Evolutionary conservation across 1,140 invertebrate species (phyloP).

Genomic region (Cecropterus lyciades): DNA sequence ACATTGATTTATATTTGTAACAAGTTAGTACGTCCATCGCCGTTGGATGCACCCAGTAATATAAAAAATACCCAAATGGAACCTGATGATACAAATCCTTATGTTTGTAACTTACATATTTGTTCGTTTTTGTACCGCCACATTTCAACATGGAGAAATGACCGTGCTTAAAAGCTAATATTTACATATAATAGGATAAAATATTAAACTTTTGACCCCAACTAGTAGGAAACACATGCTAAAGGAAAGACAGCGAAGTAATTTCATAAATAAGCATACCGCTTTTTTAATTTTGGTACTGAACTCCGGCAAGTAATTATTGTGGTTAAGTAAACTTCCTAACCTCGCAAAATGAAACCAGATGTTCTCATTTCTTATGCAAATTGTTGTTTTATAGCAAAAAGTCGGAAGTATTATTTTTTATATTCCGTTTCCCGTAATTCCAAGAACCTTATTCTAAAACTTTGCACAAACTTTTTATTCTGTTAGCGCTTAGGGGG

Average conservation of each 20-base stretch:
- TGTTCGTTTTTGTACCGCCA: too few species aligned
- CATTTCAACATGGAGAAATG: too few species aligned
- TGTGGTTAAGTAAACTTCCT: slow-evolving; percentile 22
- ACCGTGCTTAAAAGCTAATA: too few species aligned
- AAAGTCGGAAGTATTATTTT: slow-evolving; percentile 45
- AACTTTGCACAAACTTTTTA: slow-evolving; percentile 32
- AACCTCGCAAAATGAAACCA: slow-evolving; percentile 44
- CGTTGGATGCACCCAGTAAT: too few species aligned
- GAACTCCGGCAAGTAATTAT: slow-evolving; percentile 14
- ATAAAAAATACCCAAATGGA: too few species aligned
- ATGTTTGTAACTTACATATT: too few species aligned
- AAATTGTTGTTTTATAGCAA: slow-evolving; percentile 66
- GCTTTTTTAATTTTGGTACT: neutral
- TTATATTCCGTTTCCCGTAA: slow-evolving; percentile 39
- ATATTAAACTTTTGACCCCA: neutral
- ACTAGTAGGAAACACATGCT: neutral
- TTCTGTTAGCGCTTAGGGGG: slow-evolving; percentile 17
- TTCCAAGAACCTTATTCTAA: slow-evolving; percentile 22
- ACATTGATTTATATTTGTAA: too few species aligned
- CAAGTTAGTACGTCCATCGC: too few species aligned
- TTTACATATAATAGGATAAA: too few species aligned
- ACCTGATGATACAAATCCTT: too few species aligned
- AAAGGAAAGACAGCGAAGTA: too few species aligned
- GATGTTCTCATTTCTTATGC: slow-evolving; percentile 63
- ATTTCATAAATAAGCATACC: neutral